phyloP scores from a whole-genome alignment of 2,888 invertebrate genomes.

The Syrphus vitripennis region DNA sequence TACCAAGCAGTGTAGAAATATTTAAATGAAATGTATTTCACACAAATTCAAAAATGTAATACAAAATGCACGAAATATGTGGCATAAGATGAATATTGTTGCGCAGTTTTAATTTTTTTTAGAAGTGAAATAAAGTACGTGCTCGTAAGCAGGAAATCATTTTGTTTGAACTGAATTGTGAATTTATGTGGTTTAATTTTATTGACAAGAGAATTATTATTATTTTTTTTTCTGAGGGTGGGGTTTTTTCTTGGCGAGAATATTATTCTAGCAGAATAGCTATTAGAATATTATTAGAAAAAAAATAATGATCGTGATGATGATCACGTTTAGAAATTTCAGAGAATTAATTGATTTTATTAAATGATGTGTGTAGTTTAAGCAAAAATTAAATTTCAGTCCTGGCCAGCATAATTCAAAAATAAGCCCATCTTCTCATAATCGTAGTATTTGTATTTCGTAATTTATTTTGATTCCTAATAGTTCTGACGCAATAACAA shows the following conservation, averaged over 20 bases:
- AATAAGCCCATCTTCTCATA: too few relatives aligned
- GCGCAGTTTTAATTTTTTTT: conserved; percentile 2
- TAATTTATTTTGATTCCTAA: too few relatives aligned
- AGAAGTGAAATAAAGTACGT: conserved; percentile 14
- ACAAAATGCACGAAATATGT: neutral
- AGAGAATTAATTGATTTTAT: neutral
- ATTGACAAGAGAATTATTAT: neutral
- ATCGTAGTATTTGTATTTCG: too few relatives aligned
- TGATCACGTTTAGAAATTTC: conserved; percentile 1
- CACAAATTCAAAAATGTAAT: conserved; percentile 5
- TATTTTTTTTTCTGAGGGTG: neutral
- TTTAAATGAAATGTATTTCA: neutral
- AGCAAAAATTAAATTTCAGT: neutral
- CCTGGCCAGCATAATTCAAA: too few relatives aligned
- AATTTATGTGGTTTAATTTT: conserved; percentile 9
- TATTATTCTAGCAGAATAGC: neutral
- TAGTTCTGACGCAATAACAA: neutral
- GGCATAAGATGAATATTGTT: neutral
- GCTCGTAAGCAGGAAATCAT: conserved; percentile 49
- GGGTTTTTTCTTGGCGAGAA: neutral
- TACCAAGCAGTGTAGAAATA: neutral
- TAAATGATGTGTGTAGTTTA: neutral
- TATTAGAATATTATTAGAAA: neutral
- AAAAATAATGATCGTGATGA: neutral
- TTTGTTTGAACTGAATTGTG: neutral